These are phyloP conservation scores for Aphis gossypii DNA, from an alignment of 1,140 invertebrate species.

Conservation along the genomic window DNA sequence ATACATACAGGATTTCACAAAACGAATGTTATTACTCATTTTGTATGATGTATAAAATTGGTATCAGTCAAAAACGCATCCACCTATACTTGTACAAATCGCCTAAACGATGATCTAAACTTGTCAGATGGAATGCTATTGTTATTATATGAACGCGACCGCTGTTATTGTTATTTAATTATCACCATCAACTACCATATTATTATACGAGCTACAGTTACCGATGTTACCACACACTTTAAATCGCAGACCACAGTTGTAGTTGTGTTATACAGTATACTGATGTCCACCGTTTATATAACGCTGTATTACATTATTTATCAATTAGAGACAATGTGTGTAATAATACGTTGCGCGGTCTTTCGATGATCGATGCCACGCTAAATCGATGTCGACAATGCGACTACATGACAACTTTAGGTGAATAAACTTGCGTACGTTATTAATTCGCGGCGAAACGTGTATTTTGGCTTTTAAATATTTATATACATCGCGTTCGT, in stretches of 20 bases:
- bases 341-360: no score
- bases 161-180: neutral
- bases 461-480: neutral
- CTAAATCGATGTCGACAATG: neutral
- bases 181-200: neutral
- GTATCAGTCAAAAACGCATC: neutral
- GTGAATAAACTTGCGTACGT: neutral
- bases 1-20: neutral
- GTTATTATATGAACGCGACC: neutral
- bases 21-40: neutral
- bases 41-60: neutral
- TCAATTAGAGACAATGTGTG: neutral
- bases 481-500: neutral
- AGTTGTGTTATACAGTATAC: no score
- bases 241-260: neutral
- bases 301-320: no score
- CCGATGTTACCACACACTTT: neutral
- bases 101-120: neutral
- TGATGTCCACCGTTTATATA: neutral
- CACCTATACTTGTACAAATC: neutral
- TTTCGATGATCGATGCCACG: neutral
- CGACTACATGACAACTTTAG: neutral
- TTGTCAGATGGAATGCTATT: neutral
- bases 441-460: neutral
- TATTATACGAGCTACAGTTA: neutral